Conservation (phyloP, 2,797 vertebrate genomes). For the Apodemus agrarius region DNA sequence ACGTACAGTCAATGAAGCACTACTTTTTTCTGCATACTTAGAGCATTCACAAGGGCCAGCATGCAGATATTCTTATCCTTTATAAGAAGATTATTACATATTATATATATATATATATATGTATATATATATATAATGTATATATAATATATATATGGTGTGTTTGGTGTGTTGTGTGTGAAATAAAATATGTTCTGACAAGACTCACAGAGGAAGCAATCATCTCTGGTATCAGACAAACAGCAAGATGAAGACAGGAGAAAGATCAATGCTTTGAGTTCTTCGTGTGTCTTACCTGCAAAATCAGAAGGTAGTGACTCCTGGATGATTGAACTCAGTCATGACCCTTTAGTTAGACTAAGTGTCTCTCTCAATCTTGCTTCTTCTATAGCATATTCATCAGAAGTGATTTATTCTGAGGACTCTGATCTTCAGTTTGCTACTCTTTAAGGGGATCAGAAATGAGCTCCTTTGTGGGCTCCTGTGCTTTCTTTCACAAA, state of each 20-base stretch:
- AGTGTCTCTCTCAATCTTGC: not conserved
- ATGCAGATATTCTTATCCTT: too few species aligned
- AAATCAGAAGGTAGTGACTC: not conserved
- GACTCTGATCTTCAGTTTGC: too few species aligned
- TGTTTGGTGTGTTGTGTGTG: too few species aligned
- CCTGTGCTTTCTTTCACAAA: not conserved
- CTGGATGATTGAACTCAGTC: not conserved
- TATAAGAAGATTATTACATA: too few species aligned
- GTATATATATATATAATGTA: too few species aligned
- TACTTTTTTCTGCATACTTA: not conserved
- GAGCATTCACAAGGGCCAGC: not conserved
- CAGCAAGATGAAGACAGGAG: not conserved
- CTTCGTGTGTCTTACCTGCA: not conserved
- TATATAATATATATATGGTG: too few species aligned
- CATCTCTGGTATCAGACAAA: not conserved
- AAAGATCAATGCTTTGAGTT: not conserved
- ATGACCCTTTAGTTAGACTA: not conserved
- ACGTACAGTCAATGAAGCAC: not conserved
- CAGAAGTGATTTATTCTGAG: not conserved
- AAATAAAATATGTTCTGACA: not conserved
- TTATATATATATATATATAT: too few species aligned
- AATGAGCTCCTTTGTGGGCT: fast-evolving
- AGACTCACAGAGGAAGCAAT: not conserved
- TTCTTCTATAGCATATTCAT: too few species aligned
- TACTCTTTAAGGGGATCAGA: not conserved